phyloP scores from a whole-genome alignment of 2,888 invertebrate genomes.

The Troilus luridus region DNA sequence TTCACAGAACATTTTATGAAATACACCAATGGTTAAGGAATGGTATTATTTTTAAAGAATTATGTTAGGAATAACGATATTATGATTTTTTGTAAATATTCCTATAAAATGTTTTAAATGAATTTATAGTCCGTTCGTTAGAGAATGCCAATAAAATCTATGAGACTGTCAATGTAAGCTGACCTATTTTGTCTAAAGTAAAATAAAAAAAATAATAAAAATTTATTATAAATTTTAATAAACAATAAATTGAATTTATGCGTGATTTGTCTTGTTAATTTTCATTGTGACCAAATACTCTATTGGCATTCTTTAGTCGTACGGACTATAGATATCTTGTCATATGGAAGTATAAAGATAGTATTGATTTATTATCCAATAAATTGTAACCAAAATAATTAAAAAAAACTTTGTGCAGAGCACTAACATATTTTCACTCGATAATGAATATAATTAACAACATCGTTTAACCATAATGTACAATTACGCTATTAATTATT shows the following conservation, averaged over 20 bases:
- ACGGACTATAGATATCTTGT: background rate
- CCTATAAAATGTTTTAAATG: background rate
- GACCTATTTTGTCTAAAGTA: too few relatives aligned
- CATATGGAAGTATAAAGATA: background rate
- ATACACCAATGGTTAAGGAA: background rate
- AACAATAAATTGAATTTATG: too few relatives aligned
- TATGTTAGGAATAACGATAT: background rate
- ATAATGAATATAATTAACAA: background rate
- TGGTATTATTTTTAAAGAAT: background rate
- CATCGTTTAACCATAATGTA: background rate
- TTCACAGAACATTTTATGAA: background rate
- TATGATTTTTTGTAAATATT: background rate
- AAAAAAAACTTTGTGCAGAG: background rate
- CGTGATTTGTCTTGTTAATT: too few relatives aligned
- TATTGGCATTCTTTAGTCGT: too few relatives aligned
- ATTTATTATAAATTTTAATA: too few relatives aligned
- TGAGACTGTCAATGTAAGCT: too few relatives aligned
- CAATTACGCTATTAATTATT: slow-evolving; percentile 6
- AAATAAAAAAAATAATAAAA: too few relatives aligned
- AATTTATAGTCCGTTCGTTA: background rate
- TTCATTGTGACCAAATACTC: too few relatives aligned
- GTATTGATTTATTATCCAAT: background rate
- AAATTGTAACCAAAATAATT: background rate
- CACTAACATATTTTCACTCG: background rate
- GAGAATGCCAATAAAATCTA: too few relatives aligned